phyloP scores from a whole-genome alignment of 2,888 invertebrate genomes.

The Molanna angustata region DNA sequence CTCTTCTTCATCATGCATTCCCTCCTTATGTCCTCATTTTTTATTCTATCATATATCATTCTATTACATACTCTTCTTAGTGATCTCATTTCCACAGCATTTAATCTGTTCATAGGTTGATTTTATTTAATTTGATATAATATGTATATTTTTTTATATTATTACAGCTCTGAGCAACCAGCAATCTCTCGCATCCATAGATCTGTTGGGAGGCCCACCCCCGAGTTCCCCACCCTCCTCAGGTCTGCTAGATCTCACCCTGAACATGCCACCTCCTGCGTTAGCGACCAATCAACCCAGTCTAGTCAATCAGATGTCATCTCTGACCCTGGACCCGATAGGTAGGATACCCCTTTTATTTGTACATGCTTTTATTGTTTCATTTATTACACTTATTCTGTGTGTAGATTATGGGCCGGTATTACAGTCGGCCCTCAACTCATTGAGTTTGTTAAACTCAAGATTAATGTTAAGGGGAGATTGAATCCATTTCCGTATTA shows the following conservation, averaged over 20 bases:
- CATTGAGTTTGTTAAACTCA: too few relatives aligned
- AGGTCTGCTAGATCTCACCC: conserved; percentile 22
- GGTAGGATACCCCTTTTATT: conserved; percentile 24
- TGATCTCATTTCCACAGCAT: background rate
- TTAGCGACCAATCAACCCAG: conserved; percentile 3
- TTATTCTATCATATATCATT: background rate
- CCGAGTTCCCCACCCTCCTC: conserved; percentile 7
- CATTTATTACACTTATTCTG: background rate
- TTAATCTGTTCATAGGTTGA: background rate
- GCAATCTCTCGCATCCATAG: conserved; percentile 17
- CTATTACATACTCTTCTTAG: background rate
- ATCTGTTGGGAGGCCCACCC: conserved; percentile 23
- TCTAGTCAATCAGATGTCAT: conserved; percentile 20
- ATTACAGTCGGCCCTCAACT: too few relatives aligned
- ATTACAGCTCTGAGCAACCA: conserved; percentile 9
- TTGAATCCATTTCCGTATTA: too few relatives aligned
- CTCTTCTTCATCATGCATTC: too few relatives aligned
- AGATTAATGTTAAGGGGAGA: too few relatives aligned
- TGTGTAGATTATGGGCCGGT: too few relatives aligned
- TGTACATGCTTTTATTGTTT: background rate
- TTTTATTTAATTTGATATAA: background rate
- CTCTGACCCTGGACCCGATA: conserved; percentile 25
- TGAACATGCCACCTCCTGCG: background rate
- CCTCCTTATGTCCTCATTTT: too few relatives aligned
- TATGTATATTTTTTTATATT: background rate